phyloP scores from a whole-genome alignment of 2,888 invertebrate species.

The Pediacus dermestoides region DNA sequence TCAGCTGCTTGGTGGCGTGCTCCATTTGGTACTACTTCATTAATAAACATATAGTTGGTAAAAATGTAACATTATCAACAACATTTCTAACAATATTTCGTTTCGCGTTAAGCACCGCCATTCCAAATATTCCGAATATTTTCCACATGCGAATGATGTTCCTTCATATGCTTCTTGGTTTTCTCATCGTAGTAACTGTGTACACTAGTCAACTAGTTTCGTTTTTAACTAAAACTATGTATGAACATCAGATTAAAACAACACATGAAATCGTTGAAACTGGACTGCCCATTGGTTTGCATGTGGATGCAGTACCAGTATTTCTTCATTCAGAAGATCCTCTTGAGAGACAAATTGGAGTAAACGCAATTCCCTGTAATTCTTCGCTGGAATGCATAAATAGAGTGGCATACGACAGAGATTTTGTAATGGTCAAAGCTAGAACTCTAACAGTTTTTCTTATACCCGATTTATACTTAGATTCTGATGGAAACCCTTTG shows the following conservation, averaged over 20 bases:
- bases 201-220: slow-evolving; percentile 1
- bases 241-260: background rate
- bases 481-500: background rate
- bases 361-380: background rate
- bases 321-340: no score
- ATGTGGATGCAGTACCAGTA: no score
- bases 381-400: background rate
- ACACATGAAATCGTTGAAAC: background rate
- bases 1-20: background rate
- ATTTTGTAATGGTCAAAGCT: background rate
- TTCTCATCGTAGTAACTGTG: background rate
- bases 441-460: background rate
- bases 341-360: no score
- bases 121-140: no score
- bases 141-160: background rate
- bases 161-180: background rate
- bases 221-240: background rate
- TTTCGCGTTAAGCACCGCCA: no score
- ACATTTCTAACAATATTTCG: no score
- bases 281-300: background rate
- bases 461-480: background rate
- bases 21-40: background rate
- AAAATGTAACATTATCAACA: no score
- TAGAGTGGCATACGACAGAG: background rate
- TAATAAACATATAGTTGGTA: no score